These are phyloP conservation scores for Hyposmocoma kahamanoa DNA, from an alignment of 1,140 invertebrate species.

Conservation along the genomic window DNA sequence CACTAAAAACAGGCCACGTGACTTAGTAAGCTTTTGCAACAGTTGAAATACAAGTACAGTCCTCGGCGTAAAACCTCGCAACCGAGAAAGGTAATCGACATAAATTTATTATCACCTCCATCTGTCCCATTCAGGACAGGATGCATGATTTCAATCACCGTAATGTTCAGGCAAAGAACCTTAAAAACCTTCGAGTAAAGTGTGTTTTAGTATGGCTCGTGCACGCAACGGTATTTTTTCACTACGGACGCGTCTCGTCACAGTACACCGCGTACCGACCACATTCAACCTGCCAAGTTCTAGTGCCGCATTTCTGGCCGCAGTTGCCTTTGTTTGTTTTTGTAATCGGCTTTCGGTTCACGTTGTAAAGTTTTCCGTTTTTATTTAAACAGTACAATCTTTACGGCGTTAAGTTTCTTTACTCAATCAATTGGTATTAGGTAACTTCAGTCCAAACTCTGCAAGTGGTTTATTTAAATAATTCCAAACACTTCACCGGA, in stretches of 20 bases:
- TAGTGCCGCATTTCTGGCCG: constrained; percentile 37
- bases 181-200: constrained; percentile 22
- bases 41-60: too few relatives aligned
- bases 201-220: constrained; percentile 28
- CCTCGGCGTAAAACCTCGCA: too few relatives aligned
- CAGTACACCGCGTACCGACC: constrained; percentile 32
- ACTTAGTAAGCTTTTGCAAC: too few relatives aligned
- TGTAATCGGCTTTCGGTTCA: constrained; percentile 33
- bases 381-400: too few relatives aligned
- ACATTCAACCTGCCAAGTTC: constrained; percentile 18
- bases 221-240: constrained; percentile 37
- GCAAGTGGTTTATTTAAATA: too few relatives aligned
- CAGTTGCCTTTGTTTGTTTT: constrained; percentile 51
- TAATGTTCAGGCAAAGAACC: constrained; percentile 2
- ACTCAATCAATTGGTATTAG: too few relatives aligned
- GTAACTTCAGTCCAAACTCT: too few relatives aligned
- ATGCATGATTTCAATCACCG: constrained; percentile 46
- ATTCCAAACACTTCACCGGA: too few relatives aligned
- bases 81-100: neutral
- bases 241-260: constrained; percentile 41
- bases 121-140: constrained; percentile 36
- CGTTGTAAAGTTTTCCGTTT: neutral
- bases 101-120: too few relatives aligned
- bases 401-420: too few relatives aligned
- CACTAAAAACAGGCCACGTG: too few relatives aligned